Evolutionary conservation across 2,113 vertebrate species (phyloP).

Genomic region (Pyxicephalus adspersus): DNA sequence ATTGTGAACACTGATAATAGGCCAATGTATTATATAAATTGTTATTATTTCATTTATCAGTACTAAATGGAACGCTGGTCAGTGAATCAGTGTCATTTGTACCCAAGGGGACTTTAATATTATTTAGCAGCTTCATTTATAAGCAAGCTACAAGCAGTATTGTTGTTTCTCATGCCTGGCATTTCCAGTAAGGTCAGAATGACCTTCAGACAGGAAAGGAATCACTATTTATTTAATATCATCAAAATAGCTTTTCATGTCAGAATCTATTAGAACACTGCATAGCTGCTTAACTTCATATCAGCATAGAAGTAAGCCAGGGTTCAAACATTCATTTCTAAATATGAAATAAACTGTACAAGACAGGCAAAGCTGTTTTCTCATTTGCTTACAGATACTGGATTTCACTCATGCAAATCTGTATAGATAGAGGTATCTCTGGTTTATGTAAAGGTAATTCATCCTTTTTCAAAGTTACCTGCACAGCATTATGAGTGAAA

Average conservation of each 20-base stretch:
- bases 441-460: too few relatives aligned
- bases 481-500: too few relatives aligned
- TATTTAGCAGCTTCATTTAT: constrained; percentile 43
- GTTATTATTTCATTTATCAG: not conserved
- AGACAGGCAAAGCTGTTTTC: not conserved
- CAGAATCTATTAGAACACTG: constrained; percentile 44
- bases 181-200: constrained; percentile 44
- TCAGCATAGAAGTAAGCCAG: constrained; percentile 16
- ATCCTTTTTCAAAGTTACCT: too few relatives aligned
- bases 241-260: constrained; percentile 50
- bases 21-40: not conserved
- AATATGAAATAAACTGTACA: constrained; percentile 7
- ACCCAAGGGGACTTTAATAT: constrained; percentile 13
- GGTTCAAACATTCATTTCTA: constrained; percentile 9
- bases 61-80: not conserved
- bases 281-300: constrained; percentile 34
- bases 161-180: constrained; percentile 42
- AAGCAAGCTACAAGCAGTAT: constrained; percentile 32
- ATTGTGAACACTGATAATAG: not conserved
- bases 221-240: constrained; percentile 56
- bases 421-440: too few relatives aligned
- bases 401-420: too few relatives aligned
- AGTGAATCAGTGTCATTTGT: not conserved
- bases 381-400: not conserved
- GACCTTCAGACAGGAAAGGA: constrained; percentile 50